Percentiles rank a stretch among this genome's conserved stretches.
Conservation (phyloP, 2,888 invertebrate species). For the Lycocerus yunnanus region DNA sequence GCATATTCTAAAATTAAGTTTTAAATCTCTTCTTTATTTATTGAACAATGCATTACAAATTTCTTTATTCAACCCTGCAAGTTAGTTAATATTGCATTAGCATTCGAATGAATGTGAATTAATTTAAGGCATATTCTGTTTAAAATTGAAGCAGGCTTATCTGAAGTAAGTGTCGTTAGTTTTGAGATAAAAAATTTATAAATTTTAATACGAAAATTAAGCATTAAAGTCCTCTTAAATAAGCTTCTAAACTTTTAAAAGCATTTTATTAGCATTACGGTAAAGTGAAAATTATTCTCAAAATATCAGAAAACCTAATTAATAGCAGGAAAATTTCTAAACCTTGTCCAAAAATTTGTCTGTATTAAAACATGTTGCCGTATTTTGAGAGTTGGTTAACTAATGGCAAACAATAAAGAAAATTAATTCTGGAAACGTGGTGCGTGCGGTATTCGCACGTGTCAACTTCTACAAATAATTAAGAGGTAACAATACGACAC, state of each 20-base stretch:
- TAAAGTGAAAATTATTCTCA: slow-evolving; percentile 9
- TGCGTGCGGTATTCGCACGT: slow-evolving; percentile 15
- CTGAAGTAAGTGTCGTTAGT: slow-evolving; percentile 27
- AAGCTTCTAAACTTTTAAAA: slow-evolving; percentile 25
- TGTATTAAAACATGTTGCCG: neutral
- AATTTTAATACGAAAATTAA: slow-evolving; percentile 30
- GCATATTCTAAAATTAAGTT: neutral
- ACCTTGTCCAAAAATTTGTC: neutral
- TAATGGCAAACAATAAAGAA: slow-evolving; percentile 19
- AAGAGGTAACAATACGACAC: slow-evolving; percentile 30
- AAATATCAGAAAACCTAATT: neutral
- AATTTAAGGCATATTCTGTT: neutral
- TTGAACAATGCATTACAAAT: neutral
- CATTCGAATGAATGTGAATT: neutral
- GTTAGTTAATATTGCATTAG: neutral
- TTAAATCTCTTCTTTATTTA: neutral
- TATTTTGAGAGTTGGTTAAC: slow-evolving; percentile 7
- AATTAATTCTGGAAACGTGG: slow-evolving; percentile 19
- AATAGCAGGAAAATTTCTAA: neutral
- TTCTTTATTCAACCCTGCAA: neutral
- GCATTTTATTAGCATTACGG: slow-evolving; percentile 25
- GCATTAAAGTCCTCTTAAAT: slow-evolving; percentile 27
- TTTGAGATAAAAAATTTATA: slow-evolving; percentile 26
- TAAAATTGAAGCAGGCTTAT: slow-evolving; percentile 26
- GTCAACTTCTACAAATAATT: slow-evolving; percentile 26